Conservation (phyloP, 2,113 vertebrate genomes). For the Alethe castanea region DNA sequence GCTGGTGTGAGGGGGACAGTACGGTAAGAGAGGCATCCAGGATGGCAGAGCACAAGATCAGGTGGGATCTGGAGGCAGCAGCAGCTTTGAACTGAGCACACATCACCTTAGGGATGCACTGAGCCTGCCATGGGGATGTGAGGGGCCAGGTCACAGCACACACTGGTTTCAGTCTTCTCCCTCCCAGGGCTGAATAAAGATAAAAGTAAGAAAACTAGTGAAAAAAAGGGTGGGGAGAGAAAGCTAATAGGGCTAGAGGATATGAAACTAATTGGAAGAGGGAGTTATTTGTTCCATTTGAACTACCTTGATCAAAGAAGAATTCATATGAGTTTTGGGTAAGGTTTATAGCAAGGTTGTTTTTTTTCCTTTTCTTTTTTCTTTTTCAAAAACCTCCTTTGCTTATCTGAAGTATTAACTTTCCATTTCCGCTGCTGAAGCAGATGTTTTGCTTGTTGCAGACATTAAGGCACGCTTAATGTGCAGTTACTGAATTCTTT, state of each 20-base stretch:
- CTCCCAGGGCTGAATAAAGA: neutral
- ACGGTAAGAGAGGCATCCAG: neutral
- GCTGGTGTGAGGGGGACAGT: neutral
- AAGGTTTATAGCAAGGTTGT: slow-evolving; percentile 13
- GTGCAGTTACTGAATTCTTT: slow-evolving; percentile 54
- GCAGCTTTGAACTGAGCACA: neutral
- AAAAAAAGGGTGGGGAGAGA: neutral
- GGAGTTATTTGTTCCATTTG: slow-evolving; percentile 53
- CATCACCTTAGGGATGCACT: neutral
- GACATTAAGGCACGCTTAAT: slow-evolving; percentile 55
- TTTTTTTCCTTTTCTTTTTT: neutral
- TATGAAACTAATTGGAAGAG: slow-evolving; percentile 40
- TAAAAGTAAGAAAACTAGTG: neutral
- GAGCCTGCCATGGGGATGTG: neutral
- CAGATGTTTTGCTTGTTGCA: slow-evolving; percentile 57
- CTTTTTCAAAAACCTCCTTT: neutral
- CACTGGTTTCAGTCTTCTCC: neutral
- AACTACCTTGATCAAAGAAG: slow-evolving; percentile 54
- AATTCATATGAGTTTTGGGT: slow-evolving; percentile 18
- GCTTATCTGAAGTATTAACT: slow-evolving; percentile 50
- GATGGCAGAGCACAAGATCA: neutral
- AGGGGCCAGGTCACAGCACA: neutral
- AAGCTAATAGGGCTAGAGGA: slow-evolving; percentile 16
- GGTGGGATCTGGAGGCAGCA: neutral
- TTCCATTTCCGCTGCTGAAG: slow-evolving; percentile 34